phyloP scores from a whole-genome alignment of 2,888 invertebrate species.

The Lathronympha strigana region DNA sequence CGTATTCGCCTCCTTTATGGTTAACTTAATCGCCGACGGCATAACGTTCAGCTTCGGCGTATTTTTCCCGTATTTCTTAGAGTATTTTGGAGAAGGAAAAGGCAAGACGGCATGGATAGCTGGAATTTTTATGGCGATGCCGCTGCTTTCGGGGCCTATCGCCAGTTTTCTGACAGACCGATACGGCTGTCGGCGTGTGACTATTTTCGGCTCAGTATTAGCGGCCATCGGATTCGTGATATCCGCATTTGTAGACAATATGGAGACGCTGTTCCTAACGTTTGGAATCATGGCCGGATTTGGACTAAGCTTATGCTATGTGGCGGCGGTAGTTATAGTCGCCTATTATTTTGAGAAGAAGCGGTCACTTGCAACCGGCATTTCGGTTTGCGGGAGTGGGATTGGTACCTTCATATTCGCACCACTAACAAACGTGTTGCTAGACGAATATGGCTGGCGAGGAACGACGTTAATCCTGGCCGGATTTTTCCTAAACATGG shows the following conservation, averaged over 20 bases:
- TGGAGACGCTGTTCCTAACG: constrained; percentile 91
- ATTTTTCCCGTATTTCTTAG: constrained; percentile 92
- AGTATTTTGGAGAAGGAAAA: constrained; percentile 93
- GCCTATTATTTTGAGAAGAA: constrained; percentile 95
- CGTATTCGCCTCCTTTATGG: constrained; percentile 94
- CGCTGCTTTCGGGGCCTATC: constrained; percentile 92
- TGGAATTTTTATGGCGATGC: constrained; percentile 96
- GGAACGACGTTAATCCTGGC: constrained; percentile 92
- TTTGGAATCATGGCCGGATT: constrained; percentile 94
- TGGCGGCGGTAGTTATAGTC: constrained; percentile 95
- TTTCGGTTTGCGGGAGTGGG: constrained; percentile 94
- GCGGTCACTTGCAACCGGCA: constrained; percentile 92
- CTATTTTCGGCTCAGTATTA: constrained; percentile 90
- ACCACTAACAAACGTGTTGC: constrained; percentile 89
- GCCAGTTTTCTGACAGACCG: constrained; percentile 93
- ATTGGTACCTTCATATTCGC: constrained; percentile 95
- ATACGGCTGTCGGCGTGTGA: constrained; percentile 91
- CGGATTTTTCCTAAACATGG: constrained; percentile 91
- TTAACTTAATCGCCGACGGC: constrained; percentile 96
- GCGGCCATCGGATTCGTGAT: constrained; percentile 91
- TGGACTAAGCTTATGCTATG: constrained; percentile 93
- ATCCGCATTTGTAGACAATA: constrained; percentile 89
- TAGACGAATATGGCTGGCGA: constrained; percentile 92
- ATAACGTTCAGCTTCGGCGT: constrained; percentile 97
- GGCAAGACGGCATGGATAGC: constrained; percentile 96